Evolutionary conservation across 2,797 vertebrate species (phyloP), one percentile per base, ranked within the genome.

Genomic region (Poeciliopsis paucimaculata): DNA sequence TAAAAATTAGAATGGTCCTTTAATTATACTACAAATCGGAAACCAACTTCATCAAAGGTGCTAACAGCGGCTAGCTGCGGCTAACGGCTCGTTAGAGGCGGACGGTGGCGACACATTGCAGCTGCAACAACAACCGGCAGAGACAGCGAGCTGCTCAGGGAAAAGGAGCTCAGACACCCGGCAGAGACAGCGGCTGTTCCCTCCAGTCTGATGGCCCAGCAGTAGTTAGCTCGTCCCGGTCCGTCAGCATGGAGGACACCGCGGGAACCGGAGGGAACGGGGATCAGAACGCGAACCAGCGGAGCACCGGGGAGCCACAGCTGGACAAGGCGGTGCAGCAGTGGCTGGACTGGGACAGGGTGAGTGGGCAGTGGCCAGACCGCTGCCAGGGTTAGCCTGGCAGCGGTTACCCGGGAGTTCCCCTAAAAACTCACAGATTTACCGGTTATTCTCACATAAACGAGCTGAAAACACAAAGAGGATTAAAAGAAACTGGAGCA

Each of bases 271-370:
- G 90, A 15, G 97, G 66, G 1, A 85, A 82, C 76, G 96, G 90
- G 16, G 97, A 97, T 80, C 88, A 96, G 75, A 96, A 97, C 92
- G 96, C 96, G 72, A 96, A 97, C 91, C 87, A 82, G 77, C 89
- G 81, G 81, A 88, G 87, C 77, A 97, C 95, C 78, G 97, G 97
- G 1, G 97, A 98, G 86, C 91, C 91, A 79, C 93, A 94, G 93
- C 94, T 98, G 49, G 97, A 98, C 91, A 88, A 91, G 72, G 96
- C 96, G 60, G 89, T 97, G 82, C 93, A 86, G 68, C 96, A 93
- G 84, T 98, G 97, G 97, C 87, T 98, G 51, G 87, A 85, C 62
- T 98, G 98, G 97, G 97, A 98, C 88, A 92, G 96, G 96, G 97
- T 98, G 86, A 89, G 95, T 41, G 39, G 8, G 8, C 31, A 34